Percentiles rank a stretch among this genome's conserved stretches.
Evolutionary conservation across 2,113 vertebrate species (phyloP).

Genomic region (Leptobrachium leishanense): DNA sequence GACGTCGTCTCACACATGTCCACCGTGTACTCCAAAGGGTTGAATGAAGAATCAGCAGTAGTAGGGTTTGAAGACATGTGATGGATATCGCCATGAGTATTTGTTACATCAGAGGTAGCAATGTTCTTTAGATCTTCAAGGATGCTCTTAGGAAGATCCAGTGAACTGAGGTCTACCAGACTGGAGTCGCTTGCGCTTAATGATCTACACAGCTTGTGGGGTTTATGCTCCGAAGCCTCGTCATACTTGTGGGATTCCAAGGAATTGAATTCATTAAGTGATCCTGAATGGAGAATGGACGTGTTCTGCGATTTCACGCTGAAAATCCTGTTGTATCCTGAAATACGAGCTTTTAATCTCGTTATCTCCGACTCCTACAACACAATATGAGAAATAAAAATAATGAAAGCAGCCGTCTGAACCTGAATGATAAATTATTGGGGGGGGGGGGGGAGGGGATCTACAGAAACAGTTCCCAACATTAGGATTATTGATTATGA

Average conservation of each 20-base stretch:
- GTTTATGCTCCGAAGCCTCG: constrained; percentile 49
- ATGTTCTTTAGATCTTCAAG: constrained; percentile 56
- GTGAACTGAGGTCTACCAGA: constrained; percentile 50
- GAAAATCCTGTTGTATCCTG: constrained; percentile 70
- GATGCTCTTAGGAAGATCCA: constrained; percentile 58
- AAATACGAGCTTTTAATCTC: constrained; percentile 76
- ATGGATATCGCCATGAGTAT: constrained; percentile 43
- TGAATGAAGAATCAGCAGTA: constrained; percentile 55
- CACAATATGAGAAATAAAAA: constrained; percentile 15
- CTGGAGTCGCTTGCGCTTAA: constrained; percentile 59
- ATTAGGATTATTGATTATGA: too few species aligned
- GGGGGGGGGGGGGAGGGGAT: too few species aligned
- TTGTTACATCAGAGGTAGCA: constrained; percentile 47
- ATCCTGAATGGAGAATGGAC: constrained; percentile 43
- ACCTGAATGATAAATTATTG: too few species aligned
- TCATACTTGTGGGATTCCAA: constrained; percentile 40
- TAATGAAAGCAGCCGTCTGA: too few species aligned
- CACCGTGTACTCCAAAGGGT: constrained; percentile 56
- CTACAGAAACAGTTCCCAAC: too few species aligned
- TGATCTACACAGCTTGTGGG: constrained; percentile 54
- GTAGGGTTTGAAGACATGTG: constrained; percentile 38
- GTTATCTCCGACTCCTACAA: constrained; percentile 81
- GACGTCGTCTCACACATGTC: constrained; percentile 46
- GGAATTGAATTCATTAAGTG: constrained; percentile 46
- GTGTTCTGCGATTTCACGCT: constrained; percentile 55